A percentile compares a stretch with the other conserved stretches of the same genome.
Evolutionary conservation across 2,888 invertebrate species (phyloP).

Genomic region (Trachelus tabidus): DNA sequence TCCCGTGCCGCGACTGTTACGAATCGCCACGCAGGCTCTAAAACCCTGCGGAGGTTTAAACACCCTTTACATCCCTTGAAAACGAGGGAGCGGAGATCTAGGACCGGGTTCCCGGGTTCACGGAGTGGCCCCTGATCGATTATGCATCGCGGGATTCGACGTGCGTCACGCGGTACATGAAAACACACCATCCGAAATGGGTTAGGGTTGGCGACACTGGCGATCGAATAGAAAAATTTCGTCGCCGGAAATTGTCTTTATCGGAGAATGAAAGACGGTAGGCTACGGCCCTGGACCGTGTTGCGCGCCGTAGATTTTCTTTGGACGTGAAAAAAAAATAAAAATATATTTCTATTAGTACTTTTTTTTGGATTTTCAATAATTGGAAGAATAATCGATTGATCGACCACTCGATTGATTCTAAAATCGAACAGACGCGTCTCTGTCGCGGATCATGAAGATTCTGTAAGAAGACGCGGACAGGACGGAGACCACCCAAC

Average conservation of each 20-base stretch:
- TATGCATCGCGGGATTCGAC: conserved; percentile 32
- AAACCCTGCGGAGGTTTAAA: conserved; percentile 44
- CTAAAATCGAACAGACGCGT: background rate
- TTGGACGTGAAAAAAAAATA: background rate
- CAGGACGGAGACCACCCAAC: background rate
- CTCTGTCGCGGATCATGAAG: background rate
- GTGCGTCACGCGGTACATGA: conserved; percentile 1
- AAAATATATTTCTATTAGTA: background rate
- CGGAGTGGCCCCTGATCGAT: conserved; percentile 49
- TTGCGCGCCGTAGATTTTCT: too few species aligned
- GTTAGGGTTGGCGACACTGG: background rate
- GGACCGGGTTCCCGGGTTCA: conserved; percentile 5
- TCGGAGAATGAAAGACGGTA: background rate
- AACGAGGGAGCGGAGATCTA: conserved; percentile 27
- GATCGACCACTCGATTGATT: background rate
- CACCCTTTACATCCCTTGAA: conserved; percentile 41
- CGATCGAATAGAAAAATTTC: background rate
- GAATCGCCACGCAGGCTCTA: conserved; percentile 50
- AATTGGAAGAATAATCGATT: background rate
- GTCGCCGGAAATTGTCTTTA: background rate
- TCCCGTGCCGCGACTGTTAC: conserved; percentile 51
- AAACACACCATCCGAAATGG: background rate
- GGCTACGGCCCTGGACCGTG: background rate
- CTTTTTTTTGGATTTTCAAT: background rate
- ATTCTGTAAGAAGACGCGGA: background rate